These are phyloP conservation scores for Erethizon dorsatum DNA, from an alignment of 2,797 vertebrate genomes.

Conservation along the genomic window DNA sequence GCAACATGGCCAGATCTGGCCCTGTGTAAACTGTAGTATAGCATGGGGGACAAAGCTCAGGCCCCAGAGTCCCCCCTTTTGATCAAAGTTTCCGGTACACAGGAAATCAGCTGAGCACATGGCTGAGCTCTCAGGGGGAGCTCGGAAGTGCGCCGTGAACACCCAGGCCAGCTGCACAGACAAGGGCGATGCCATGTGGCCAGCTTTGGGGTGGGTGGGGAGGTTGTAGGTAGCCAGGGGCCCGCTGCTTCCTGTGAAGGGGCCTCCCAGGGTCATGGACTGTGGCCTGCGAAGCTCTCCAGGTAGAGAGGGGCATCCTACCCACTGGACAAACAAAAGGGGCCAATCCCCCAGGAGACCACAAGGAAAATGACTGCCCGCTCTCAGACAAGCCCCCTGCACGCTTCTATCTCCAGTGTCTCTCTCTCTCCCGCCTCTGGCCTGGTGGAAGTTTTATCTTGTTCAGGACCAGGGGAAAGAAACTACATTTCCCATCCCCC, in stretches of 20 bases:
- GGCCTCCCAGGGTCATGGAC: not conserved
- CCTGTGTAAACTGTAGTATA: not conserved
- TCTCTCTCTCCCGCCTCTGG: not conserved
- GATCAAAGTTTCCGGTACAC: not conserved
- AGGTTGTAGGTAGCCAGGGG: not conserved
- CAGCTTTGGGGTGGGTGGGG: not conserved
- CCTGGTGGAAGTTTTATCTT: not conserved
- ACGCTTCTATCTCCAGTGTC: fast-evolving
- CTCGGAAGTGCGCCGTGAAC: not conserved
- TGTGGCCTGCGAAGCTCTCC: not conserved
- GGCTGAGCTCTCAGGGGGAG: not conserved
- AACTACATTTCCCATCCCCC: not conserved
- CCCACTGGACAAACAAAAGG: not conserved
- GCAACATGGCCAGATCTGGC: not conserved
- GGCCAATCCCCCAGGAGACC: not conserved
- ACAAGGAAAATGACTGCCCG: not conserved
- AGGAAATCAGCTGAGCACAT: not conserved
- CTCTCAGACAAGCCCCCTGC: not conserved
- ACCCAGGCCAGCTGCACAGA: fast-evolving
- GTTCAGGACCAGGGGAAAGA: not conserved
- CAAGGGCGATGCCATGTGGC: not conserved
- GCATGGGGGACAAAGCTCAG: not conserved
- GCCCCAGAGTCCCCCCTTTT: not conserved
- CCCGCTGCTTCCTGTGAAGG: not conserved
- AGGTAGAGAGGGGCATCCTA: not conserved